phyloP scores from a whole-genome alignment of 2,888 invertebrate species.

The Orthosia cruda region DNA sequence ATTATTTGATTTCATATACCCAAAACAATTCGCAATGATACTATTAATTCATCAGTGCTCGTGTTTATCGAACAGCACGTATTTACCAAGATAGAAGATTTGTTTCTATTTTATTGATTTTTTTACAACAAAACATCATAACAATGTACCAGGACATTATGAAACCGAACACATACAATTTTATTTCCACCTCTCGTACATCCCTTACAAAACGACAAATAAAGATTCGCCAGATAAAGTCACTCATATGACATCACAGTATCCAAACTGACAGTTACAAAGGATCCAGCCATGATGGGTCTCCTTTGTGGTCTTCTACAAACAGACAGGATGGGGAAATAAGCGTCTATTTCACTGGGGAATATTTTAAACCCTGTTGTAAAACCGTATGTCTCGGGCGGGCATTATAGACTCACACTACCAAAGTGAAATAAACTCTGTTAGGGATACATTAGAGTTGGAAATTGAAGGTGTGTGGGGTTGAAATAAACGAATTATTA shows the following conservation, averaged over 20 bases:
- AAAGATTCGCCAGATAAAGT: slow-evolving; percentile 57
- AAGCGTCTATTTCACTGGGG: too few relatives aligned
- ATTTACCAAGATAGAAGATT: too few relatives aligned
- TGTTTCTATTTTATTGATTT: background rate
- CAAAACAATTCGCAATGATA: background rate
- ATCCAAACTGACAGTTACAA: slow-evolving; percentile 57
- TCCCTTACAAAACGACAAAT: slow-evolving; percentile 36
- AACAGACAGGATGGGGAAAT: slow-evolving; percentile 45
- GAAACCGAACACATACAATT: background rate
- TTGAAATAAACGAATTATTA: slow-evolving; percentile 53
- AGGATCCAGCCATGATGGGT: slow-evolving; percentile 41
- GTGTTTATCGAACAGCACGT: background rate
- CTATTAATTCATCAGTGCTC: slow-evolving; percentile 12
- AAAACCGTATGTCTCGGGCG: too few relatives aligned
- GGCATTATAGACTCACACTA: too few relatives aligned
- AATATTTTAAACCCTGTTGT: too few relatives aligned
- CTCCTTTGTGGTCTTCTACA: slow-evolving; percentile 53
- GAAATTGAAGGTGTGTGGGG: background rate
- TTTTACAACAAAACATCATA: background rate
- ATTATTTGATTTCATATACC: slow-evolving; percentile 11
- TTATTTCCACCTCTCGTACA: slow-evolving; percentile 15
- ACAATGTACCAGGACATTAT: background rate
- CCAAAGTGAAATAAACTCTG: slow-evolving; percentile 4
- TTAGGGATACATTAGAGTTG: background rate
- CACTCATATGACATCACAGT: slow-evolving; percentile 42